Conservation (phyloP, 2,888 invertebrate genomes). For the Cataglyphis altisquamis region DNA sequence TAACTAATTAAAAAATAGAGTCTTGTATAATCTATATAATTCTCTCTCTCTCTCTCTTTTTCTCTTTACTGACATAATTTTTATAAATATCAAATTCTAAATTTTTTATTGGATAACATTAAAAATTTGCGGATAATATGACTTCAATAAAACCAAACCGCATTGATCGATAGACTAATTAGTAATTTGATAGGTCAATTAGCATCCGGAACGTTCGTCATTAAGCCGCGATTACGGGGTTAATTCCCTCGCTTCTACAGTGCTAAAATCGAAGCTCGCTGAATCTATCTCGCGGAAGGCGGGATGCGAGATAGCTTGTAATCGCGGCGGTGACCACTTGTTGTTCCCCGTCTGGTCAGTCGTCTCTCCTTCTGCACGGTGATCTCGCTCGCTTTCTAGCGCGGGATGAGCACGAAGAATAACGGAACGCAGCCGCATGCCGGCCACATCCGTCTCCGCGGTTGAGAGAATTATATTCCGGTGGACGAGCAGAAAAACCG, state of each 20-base stretch:
- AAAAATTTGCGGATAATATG: constrained; percentile 6
- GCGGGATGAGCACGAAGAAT: constrained; percentile 23
- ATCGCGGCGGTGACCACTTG: constrained; percentile 78
- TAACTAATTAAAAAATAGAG: background rate
- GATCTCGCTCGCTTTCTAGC: constrained; percentile 55
- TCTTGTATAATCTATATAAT: background rate
- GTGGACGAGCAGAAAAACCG: constrained; percentile 41
- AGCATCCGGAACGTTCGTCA: constrained; percentile 33
- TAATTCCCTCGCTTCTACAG: constrained; percentile 12
- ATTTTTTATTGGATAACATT: background rate
- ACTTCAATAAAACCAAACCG: background rate
- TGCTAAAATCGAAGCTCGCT: constrained; percentile 36
- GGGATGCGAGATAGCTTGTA: constrained; percentile 56
- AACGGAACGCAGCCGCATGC: constrained; percentile 54
- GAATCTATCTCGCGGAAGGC: constrained; percentile 49
- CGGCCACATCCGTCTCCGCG: constrained; percentile 62
- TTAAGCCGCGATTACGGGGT: constrained; percentile 12
- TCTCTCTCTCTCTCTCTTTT: too few relatives aligned
- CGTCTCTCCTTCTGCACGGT: constrained; percentile 63
- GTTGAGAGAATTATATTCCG: constrained; percentile 52
- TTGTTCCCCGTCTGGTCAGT: constrained; percentile 73
- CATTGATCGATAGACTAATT: constrained; percentile 29
- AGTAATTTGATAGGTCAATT: constrained; percentile 49
- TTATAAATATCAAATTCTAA: background rate
- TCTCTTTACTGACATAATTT: constrained; percentile 5